These are phyloP conservation scores for Pentalonia nigronervosa DNA, from an alignment of 1,140 invertebrate genomes.

Conservation along the genomic window DNA sequence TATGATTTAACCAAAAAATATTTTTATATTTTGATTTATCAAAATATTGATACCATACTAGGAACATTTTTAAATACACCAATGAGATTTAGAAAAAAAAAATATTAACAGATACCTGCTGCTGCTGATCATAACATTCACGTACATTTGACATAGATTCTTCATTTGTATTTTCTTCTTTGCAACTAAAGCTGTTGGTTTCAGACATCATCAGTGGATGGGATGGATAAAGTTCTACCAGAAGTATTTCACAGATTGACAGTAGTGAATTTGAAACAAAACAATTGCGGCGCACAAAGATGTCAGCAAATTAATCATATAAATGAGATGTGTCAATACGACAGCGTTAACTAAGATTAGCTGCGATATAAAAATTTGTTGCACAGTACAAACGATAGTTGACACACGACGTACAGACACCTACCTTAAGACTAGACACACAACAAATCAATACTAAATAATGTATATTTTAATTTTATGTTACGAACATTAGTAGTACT, in stretches of 20 bases:
- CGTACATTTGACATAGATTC: not conserved
- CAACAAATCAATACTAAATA: not conserved
- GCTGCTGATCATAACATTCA: not conserved
- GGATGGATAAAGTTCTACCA: not conserved
- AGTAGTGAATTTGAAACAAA: not conserved
- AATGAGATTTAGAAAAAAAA: too few species aligned
- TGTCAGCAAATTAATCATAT: not conserved
- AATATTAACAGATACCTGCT: not conserved
- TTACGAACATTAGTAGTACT: too few species aligned
- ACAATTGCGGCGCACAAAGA: not conserved
- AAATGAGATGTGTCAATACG: constrained; percentile 16
- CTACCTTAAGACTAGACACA: not conserved
- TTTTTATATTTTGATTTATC: too few species aligned
- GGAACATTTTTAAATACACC: too few species aligned
- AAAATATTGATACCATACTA: too few species aligned
- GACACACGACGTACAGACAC: constrained; percentile 40
- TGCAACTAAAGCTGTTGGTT: not conserved
- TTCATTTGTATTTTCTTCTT: not conserved
- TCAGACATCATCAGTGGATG: not conserved
- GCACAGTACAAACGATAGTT: constrained; percentile 48
- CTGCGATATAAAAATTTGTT: constrained; percentile 26
- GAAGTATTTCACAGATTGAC: not conserved
- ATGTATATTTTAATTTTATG: not conserved
- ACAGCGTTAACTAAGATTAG: constrained; percentile 45
- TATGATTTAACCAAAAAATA: not conserved